Evolutionary conservation across 2,113 vertebrate species (phyloP).

Genomic region (Oryzias celebensis): DNA sequence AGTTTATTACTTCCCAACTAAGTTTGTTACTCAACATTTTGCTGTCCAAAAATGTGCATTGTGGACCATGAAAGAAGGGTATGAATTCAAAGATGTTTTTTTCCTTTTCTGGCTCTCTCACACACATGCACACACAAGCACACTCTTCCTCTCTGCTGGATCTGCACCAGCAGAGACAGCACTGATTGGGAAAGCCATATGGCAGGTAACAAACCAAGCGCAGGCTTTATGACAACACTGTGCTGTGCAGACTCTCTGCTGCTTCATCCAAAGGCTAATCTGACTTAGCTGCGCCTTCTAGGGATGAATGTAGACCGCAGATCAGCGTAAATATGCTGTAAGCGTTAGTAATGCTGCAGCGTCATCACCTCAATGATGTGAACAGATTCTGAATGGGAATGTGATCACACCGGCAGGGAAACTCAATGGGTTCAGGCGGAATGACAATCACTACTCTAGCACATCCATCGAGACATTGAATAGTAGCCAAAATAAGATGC

Average conservation of each 20-base stretch:
- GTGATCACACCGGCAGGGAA: slow-evolving; percentile 29
- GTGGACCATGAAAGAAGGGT: slow-evolving; percentile 21
- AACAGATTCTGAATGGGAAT: slow-evolving; percentile 25
- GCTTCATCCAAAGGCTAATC: slow-evolving; percentile 50
- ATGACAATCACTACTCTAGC: slow-evolving; percentile 18
- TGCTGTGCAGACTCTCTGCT: slow-evolving; percentile 46
- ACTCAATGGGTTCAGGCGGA: slow-evolving; percentile 13
- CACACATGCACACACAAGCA: neutral
- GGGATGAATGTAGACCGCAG: slow-evolving; percentile 22
- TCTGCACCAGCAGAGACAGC: slow-evolving; percentile 43
- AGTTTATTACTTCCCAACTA: neutral
- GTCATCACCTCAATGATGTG: slow-evolving; percentile 9
- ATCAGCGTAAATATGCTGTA: slow-evolving; percentile 26
- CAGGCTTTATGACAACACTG: slow-evolving; percentile 50
- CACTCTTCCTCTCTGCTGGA: slow-evolving; percentile 27
- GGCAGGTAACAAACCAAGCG: slow-evolving; percentile 65
- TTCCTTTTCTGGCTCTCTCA: neutral
- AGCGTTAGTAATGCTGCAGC: slow-evolving; percentile 26
- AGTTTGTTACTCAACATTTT: neutral
- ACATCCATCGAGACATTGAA: slow-evolving; percentile 1
- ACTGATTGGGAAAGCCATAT: slow-evolving; percentile 67
- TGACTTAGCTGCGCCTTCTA: slow-evolving; percentile 32
- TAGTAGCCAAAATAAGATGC: neutral
- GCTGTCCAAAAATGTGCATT: slow-evolving; percentile 11
- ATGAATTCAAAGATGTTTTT: slow-evolving; percentile 17